A percentile compares a stretch with the other conserved stretches of the same genome.
phyloP scores from a whole-genome alignment of 2,888 invertebrate species.

The Clepsis dumicolana region DNA sequence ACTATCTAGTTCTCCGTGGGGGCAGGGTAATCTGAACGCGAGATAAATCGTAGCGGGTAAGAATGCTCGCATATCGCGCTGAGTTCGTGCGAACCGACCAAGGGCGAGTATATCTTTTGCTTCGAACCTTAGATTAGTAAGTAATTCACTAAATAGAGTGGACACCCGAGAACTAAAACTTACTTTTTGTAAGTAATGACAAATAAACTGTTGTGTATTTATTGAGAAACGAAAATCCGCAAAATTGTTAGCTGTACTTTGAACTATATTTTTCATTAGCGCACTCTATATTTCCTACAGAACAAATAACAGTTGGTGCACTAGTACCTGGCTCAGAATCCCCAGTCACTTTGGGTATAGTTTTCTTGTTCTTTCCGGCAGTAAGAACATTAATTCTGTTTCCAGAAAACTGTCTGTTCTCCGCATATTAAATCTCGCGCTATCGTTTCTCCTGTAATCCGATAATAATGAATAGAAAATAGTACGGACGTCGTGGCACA shows the following conservation, averaged over 20 bases:
- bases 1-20: constrained; percentile 47
- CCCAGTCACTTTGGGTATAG: too few species aligned
- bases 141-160: constrained; percentile 19
- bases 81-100: constrained; percentile 71
- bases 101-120: constrained; percentile 60
- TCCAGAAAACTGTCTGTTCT: constrained; percentile 12
- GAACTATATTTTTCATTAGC: too few species aligned
- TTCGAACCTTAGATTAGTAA: constrained; percentile 37
- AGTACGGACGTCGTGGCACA: constrained; percentile 66
- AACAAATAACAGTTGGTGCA: too few species aligned
- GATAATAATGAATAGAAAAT: constrained; percentile 80
- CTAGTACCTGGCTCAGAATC: too few species aligned
- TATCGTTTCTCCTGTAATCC: constrained; percentile 64
- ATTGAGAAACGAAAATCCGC: too few species aligned
- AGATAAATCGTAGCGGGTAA: constrained; percentile 61
- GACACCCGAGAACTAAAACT: neutral
- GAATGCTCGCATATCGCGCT: constrained; percentile 62
- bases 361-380: too few species aligned
- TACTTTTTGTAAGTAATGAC: neutral
- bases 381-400: too few species aligned
- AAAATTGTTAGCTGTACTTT: too few species aligned
- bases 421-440: constrained; percentile 1
- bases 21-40: constrained; percentile 62
- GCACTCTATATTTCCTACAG: too few species aligned
- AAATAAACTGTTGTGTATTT: too few species aligned